Evolutionary conservation across 2,888 invertebrate genomes (phyloP), one percentile per base, ranked within the genome.

Genomic region (Baronia brevicornis): DNA sequence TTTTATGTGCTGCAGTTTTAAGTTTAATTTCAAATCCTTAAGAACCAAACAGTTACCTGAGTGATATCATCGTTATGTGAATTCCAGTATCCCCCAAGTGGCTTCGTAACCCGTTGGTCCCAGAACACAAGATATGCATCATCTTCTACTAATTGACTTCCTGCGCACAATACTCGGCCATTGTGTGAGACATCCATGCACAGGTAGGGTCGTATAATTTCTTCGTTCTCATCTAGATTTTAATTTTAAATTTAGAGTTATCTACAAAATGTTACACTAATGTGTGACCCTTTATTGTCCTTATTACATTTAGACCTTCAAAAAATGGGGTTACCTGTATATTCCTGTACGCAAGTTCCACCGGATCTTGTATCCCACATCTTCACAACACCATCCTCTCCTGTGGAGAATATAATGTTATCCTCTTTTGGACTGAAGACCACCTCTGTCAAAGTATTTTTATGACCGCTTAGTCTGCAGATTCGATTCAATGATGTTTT

Each of bases 11-110:
- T n/a, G n/a, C n/a, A n/a, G n/a, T n/a, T n/a, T n/a, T n/a, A n/a
- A n/a, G n/a, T n/a, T n/a, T n/a, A n/a, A n/a, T n/a, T n/a, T n/a
- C n/a, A n/a, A n/a, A n/a, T n/a, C n/a, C n/a, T n/a, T n/a, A n/a
- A n/a, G n/a, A n/a, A 17, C 17, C 17, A 17, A 4, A 17, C 4
- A n/a, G 3, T 17, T 45, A 90, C 88, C 74, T 90, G 88, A 4
- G 93, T 92, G 7, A 95, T 86, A 62, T 95, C 94, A 64, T 94
- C 93, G 33, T 89, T 88, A 59, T 95, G 95, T 3, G 92, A 90
- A 50, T 95, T 91, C 89, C 90, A 92, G 60, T 95, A 96, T 1
- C 90, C 91, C 1, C 95, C 95, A 1, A 93, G 71, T 5, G 91
- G 77, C 38, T 84, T 80, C 0, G 75, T 56, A 37, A 84, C 78